Conservation (phyloP, 2,797 vertebrate genomes). For the Cuniculus paca region DNA sequence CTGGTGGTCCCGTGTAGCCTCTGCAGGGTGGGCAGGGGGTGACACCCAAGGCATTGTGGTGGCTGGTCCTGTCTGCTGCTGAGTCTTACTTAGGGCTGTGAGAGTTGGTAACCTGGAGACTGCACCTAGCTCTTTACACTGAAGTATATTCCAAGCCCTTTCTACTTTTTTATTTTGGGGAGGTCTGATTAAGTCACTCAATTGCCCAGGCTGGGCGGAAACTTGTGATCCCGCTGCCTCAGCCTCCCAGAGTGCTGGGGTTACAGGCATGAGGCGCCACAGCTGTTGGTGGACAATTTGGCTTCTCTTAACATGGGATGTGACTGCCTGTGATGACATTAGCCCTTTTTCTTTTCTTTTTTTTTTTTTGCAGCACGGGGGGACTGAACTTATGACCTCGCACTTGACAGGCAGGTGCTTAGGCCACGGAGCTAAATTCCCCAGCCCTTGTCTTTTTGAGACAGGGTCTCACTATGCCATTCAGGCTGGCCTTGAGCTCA, state of each 20-base stretch:
- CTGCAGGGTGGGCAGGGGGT: not conserved
- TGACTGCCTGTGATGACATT: not conserved
- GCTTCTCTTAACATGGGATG: not conserved
- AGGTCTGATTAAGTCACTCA: not conserved
- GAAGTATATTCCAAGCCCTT: not conserved
- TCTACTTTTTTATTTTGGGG: not conserved
- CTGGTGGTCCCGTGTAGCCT: not conserved
- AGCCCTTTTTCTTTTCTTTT: too few species aligned
- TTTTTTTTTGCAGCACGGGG: too few species aligned
- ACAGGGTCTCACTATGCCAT: too few species aligned
- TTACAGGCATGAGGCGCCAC: not conserved
- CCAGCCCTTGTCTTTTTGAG: too few species aligned
- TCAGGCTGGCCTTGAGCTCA: too few species aligned
- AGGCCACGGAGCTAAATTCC: too few species aligned
- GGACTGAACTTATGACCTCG: too few species aligned
- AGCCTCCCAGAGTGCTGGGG: not conserved
- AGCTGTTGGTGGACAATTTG: not conserved
- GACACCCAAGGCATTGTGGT: too few species aligned
- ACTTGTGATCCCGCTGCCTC: not conserved
- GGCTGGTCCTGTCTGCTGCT: too few species aligned
- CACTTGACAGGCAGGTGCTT: too few species aligned
- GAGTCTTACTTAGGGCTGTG: too few species aligned
- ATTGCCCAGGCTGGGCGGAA: not conserved
- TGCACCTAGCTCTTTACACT: not conserved
- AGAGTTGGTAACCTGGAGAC: not conserved